These are phyloP conservation scores for Peromyscus maniculatus DNA, from an alignment of 2,113 vertebrate species.

Conservation along the genomic window DNA sequence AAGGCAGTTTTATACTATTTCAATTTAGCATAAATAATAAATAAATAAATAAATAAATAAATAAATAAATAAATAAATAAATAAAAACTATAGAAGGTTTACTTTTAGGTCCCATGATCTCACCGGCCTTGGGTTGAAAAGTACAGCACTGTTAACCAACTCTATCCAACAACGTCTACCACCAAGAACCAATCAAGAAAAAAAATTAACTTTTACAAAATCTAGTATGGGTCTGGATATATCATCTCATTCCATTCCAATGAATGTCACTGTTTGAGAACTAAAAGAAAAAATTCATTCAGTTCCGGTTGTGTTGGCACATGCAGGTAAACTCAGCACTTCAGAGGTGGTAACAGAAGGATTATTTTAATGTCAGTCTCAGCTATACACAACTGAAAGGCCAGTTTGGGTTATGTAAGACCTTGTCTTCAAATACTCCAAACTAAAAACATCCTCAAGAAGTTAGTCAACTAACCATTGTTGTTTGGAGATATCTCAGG, in stretches of 20 bases:
- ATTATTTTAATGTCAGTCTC: no score
- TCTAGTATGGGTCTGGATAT: neutral
- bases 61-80: no score
- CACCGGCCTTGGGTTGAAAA: neutral
- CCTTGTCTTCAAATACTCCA: neutral
- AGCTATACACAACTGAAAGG: neutral
- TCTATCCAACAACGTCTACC: neutral
- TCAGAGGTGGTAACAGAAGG: neutral
- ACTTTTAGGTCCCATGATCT: neutral
- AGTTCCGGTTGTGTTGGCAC: neutral
- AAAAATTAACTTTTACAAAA: neutral
- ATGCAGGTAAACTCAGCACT: neutral
- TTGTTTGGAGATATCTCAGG: neutral
- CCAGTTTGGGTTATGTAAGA: neutral
- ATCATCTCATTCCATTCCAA: neutral
- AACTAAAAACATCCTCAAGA: neutral
- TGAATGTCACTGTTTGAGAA: neutral
- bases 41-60: no score
- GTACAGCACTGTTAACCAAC: neutral
- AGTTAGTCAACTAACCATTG: neutral
- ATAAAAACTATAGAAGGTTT: neutral
- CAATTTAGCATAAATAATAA: neutral
- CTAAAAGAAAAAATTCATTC: neutral
- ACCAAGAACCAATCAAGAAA: neutral
- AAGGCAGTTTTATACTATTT: neutral